Evolutionary conservation across 2,888 invertebrate species (phyloP), one percentile per base, ranked within the genome.

Genomic region (Osedax frankpressi): DNA sequence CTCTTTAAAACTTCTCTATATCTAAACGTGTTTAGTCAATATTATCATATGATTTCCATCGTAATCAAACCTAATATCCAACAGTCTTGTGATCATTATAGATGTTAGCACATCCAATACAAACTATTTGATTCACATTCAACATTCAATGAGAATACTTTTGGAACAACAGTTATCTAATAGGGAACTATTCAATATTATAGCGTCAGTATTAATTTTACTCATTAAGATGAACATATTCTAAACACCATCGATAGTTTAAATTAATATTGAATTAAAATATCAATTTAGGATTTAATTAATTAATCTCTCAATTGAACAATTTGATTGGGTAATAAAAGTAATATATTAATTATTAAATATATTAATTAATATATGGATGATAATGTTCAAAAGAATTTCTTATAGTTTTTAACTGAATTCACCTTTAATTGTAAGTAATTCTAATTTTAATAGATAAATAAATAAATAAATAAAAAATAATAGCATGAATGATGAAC

Each of bases 111-210:
- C 81, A n/a, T 80, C 81, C 65, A 85, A 84, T 76, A 77, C 81
- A 44, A 83, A 81, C 76, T 84, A 84, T 76, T 79, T 84, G 75
- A 81, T 84, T 26, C 84, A 84, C 78, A 83, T 85, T 70, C 84
- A 84, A 74, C 83, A 84, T 75, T 83, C 84, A 1, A 74, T 85
- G 25, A 77, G 84, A 71, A 78, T 84, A 11, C 79, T 85, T n/a
- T 79, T 85, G 77, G 84, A 85, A 76, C 83, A 85, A 74, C 85
- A 85, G 77, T 75, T 85, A 24, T 78, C 79, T 59, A 82, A 84
- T 78, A 85, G 83, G 75, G 81, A 81, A 27, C 83, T 80, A 79
- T 84, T 85, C 77, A 85, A 85, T 78, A 80, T 85, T 68, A 82
- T 85, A 65, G 80, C 80, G 83, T 84, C 77, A 80, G 82, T 79